A percentile compares a stretch with the other conserved stretches of the same genome.
Evolutionary conservation across 2,797 vertebrate species (phyloP).

Genomic region (Fratercula arctica): DNA sequence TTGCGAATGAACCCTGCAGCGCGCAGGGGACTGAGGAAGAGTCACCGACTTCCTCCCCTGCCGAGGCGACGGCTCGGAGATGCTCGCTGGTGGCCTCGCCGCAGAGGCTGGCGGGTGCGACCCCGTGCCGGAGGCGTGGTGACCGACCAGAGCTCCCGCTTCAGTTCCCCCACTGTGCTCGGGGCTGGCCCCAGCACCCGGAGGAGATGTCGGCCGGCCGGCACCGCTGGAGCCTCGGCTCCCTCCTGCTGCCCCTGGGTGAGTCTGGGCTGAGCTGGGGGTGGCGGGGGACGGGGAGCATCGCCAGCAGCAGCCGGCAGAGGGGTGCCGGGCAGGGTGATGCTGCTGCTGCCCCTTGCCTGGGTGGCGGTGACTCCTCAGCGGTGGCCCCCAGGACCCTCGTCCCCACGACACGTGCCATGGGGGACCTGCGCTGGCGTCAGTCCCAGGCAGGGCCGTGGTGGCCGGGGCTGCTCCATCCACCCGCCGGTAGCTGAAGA

Average conservation of each 20-base stretch:
- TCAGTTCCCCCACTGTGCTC: not conserved
- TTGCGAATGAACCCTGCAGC: not conserved
- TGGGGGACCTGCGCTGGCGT: rapidly evolving
- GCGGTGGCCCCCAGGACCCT: rapidly evolving
- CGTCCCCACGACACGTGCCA: rapidly evolving
- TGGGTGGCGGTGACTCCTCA: not conserved
- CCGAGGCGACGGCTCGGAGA: not conserved
- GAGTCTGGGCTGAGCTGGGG: not conserved
- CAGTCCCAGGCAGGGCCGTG: too few relatives aligned
- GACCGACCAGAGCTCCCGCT: not conserved
- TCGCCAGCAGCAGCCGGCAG: rapidly evolving
- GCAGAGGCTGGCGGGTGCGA: not conserved
- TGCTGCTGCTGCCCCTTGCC: too few relatives aligned
- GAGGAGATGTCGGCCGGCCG: not conserved
- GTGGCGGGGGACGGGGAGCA: rapidly evolving
- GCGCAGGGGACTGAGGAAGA: not conserved
- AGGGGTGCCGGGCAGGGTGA: rapidly evolving
- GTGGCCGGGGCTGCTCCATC: not conserved
- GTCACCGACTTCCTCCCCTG: not conserved
- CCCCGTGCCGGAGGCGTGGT: not conserved
- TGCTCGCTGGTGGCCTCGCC: not conserved
- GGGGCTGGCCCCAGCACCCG: not conserved
- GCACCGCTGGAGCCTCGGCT: not conserved
- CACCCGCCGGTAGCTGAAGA: not conserved
- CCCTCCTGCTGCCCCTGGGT: not conserved